Evolutionary conservation across 2,888 invertebrate genomes (phyloP), one percentile per base, ranked within the genome.

Genomic region (Agriopis leucophaearia): DNA sequence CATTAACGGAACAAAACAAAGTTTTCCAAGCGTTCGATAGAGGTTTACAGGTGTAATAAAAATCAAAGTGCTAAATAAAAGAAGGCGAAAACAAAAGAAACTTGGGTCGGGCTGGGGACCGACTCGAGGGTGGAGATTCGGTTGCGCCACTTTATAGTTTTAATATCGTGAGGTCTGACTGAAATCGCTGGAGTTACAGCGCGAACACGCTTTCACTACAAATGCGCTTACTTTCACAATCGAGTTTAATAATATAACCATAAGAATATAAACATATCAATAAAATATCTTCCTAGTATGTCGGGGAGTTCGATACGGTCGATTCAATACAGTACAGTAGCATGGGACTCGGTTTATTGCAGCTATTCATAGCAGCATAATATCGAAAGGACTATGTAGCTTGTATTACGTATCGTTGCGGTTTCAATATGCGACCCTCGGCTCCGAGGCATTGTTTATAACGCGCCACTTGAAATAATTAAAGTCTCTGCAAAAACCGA

Each of bases 121-220:
- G 74, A 66, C 79, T 59, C 50, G 80, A 78, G 81, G 84, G 81
- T 72, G 80, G 83, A 78, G 78, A 83, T 86, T 87, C 85, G 89
- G 86, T 87, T 83, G 85, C 82, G 81, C 88, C 90, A 89, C 86
- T 93, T 92, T 92, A 93, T 92, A 90, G 92, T 93, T 92, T 92
- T 92, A 92, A 93, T 92, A 92, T 91, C 89, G 88, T 83, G 86
- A 83, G 86, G 87, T 85, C 81, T 83, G 85, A 82, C 81, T 84
- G 85, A 82, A 88, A 82, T 84, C 83, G 79, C 75, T 72, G 77
- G 84, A 90, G 84, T 89, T 90, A 90, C 85, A 79, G 81, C 74
- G 76, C 77, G 80, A 81, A 88, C 89, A 87, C 82, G 84, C 71
- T 87, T 86, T 85, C 85, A 86, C 84, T 88, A 83, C 86, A 85